Percentiles rank a stretch among this genome's conserved stretches.
Conservation (phyloP, 2,797 vertebrate genomes). For the Pseudocheirus occidentalis region DNA sequence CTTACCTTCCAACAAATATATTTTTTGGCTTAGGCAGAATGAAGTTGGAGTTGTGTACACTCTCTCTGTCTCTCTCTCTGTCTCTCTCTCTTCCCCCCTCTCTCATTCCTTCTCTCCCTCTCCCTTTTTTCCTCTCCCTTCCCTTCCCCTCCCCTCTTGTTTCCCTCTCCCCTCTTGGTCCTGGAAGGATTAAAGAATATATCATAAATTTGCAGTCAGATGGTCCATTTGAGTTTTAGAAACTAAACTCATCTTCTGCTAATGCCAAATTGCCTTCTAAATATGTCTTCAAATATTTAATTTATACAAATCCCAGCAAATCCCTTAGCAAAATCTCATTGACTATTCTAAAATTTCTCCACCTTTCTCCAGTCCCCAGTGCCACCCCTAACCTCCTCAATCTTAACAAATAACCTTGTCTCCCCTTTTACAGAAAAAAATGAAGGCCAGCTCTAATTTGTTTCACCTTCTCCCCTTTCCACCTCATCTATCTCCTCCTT, state of each 20-base stretch:
- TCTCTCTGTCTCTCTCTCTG: too few relatives aligned
- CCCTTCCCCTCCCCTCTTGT: accelerated
- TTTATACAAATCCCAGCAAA: not conserved
- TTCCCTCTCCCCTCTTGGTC: not conserved
- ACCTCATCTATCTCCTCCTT: constrained; percentile 22
- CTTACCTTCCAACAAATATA: constrained; percentile 32
- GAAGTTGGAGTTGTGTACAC: not conserved
- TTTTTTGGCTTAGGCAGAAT: constrained; percentile 9
- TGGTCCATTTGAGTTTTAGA: not conserved
- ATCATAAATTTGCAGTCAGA: constrained; percentile 11
- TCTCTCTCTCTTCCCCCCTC: accelerated
- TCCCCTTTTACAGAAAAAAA: constrained; percentile 28
- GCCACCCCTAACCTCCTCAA: not conserved
- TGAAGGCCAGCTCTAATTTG: constrained; percentile 30
- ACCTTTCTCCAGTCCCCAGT: not conserved
- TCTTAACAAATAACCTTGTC: constrained; percentile 19
- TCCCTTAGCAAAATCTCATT: not conserved
- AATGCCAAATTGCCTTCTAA: constrained; percentile 26
- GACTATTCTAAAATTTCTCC: not conserved
- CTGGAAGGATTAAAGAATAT: not conserved
- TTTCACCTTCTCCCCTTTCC: constrained; percentile 2
- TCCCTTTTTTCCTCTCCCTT: too few relatives aligned
- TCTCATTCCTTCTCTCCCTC: too few relatives aligned
- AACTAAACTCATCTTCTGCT: constrained; percentile 23
- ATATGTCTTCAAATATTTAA: not conserved